phyloP scores from a whole-genome alignment of 2,113 vertebrate species.

The Petroica traversi region DNA sequence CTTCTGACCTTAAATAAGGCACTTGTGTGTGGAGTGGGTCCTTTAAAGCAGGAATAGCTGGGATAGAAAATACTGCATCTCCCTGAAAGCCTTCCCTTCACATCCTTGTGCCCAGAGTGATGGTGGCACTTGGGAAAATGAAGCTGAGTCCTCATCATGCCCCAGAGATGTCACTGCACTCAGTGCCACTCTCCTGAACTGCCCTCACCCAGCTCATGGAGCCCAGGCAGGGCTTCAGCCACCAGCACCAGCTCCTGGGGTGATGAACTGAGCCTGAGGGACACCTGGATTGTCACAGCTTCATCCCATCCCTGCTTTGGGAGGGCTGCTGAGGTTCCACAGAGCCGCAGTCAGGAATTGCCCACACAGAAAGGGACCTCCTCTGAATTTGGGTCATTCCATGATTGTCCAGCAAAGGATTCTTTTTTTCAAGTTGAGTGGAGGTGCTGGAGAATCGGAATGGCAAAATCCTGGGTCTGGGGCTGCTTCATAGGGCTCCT shows the following conservation, averaged over 20 bases:
- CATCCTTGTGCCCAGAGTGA: neutral
- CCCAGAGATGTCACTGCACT: neutral
- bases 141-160: neutral
- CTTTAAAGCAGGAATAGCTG: neutral
- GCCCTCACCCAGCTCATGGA: neutral
- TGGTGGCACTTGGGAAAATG: neutral
- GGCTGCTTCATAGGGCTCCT: neutral
- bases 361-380: neutral
- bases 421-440: neutral
- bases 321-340: neutral
- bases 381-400: neutral
- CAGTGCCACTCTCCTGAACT: neutral
- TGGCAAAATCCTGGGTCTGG: neutral
- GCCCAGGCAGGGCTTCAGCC: neutral
- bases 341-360: accelerated
- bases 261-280: neutral
- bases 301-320: accelerated
- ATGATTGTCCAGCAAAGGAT: accelerated
- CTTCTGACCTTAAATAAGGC: neutral
- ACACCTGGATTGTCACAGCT: neutral
- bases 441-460: neutral
- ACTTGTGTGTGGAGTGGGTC: neutral
- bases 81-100: neutral
- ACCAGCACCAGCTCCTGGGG: neutral
- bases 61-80: neutral